phyloP scores from a whole-genome alignment of 2,888 invertebrate genomes.

The Calameuta idolon region DNA sequence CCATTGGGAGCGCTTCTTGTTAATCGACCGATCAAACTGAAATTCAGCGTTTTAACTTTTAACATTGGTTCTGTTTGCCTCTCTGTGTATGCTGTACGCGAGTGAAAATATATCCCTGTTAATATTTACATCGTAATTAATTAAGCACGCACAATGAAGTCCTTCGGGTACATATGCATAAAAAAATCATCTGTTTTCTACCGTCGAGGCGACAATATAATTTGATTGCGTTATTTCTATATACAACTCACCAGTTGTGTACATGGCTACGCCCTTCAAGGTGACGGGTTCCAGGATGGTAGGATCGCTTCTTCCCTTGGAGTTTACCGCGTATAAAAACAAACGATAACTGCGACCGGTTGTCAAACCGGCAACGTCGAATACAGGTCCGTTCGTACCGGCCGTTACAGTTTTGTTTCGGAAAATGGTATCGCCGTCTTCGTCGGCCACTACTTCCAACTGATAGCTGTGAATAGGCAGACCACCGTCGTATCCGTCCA shows the following conservation, averaged over 20 bases:
- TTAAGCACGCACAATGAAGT: no score
- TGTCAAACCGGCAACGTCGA: conserved; percentile 77
- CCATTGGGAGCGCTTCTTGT: conserved; percentile 17
- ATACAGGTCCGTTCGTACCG: conserved; percentile 74
- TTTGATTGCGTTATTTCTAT: no score
- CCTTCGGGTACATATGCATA: no score
- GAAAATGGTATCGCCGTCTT: conserved; percentile 45
- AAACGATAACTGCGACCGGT: conserved; percentile 83
- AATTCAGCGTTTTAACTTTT: conserved; percentile 27
- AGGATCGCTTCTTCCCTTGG: conserved; percentile 88
- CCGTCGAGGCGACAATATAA: no score
- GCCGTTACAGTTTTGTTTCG: conserved; percentile 69
- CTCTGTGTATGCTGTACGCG: no score
- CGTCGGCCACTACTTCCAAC: conserved; percentile 57
- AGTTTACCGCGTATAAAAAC: conserved; percentile 87
- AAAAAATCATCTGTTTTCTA: no score
- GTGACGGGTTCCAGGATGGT: conserved; percentile 86
- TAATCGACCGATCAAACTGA: conserved; percentile 38
- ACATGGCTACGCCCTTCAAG: conserved; percentile 87
- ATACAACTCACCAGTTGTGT: conserved; percentile 76
- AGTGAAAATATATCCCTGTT: no score
- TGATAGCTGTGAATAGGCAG: conserved; percentile 71
- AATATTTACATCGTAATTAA: no score
- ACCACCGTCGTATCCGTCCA: conserved; percentile 89
- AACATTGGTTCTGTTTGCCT: no score